Percentiles rank a stretch among this genome's conserved stretches.
These are phyloP conservation scores for Tichodroma muraria DNA, from an alignment of 2,113 vertebrate genomes.

Conservation along the genomic window DNA sequence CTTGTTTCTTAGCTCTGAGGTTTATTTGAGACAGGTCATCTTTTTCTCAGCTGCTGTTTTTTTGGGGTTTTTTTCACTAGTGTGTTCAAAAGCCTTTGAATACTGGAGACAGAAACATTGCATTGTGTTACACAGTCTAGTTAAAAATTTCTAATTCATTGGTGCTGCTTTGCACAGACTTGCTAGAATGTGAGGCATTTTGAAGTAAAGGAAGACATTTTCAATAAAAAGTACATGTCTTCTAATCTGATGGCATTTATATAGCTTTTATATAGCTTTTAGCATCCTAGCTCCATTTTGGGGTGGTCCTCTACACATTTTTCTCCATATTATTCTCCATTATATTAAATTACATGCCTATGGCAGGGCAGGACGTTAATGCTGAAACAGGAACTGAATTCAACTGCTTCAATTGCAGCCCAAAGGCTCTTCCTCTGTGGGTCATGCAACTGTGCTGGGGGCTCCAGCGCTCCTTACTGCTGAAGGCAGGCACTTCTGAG, in stretches of 20 bases:
- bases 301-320: neutral
- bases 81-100: neutral
- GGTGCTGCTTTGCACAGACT: neutral
- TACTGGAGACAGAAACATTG: neutral
- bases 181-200: neutral
- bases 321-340: neutral
- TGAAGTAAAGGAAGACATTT: neutral
- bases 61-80: neutral
- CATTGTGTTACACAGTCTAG: neutral
- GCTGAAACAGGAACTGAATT: neutral
- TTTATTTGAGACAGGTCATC: neutral
- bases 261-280: neutral
- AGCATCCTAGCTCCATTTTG: neutral
- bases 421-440: neutral
- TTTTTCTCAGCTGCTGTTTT: neutral
- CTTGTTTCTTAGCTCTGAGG: neutral
- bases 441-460: neutral
- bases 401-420: neutral
- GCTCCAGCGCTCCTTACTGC: neutral
- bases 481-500: neutral
- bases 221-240: neutral
- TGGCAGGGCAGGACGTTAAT: neutral
- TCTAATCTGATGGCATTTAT: neutral
- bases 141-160: neutral
- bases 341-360: neutral